These are phyloP conservation scores for Aphaenogaster rudis DNA, from an alignment of 1,140 invertebrate genomes.

Conservation along the genomic window DNA sequence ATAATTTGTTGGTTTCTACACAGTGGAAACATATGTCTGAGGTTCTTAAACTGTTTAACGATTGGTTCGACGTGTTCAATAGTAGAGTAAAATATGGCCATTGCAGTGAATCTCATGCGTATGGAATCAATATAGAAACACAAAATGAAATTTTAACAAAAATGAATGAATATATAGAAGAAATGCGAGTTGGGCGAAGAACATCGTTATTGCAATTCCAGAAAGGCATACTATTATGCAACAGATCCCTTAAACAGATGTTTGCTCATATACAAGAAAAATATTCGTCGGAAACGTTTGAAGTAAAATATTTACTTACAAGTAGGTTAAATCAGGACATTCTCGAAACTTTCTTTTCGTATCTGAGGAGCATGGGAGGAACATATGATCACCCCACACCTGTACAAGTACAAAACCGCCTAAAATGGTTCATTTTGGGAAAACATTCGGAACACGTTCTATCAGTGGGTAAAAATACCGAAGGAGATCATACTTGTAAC, in stretches of 20 bases:
- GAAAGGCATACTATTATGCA: background rate
- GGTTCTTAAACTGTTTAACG: too few relatives aligned
- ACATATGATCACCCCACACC: constrained; percentile 2
- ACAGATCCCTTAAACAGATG: background rate
- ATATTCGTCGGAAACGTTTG: background rate
- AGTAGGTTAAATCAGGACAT: constrained; percentile 6
- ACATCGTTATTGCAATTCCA: background rate
- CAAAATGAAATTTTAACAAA: background rate
- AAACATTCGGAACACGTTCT: background rate
- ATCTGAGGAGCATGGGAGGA: background rate
- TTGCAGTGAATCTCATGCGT: background rate
- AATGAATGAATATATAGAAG: background rate
- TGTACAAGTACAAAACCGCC: background rate
- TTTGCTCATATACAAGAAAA: constrained; percentile 5
- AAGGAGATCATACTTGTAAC: background rate
- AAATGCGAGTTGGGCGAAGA: background rate
- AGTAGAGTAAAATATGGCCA: too few relatives aligned
- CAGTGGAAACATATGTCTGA: too few relatives aligned
- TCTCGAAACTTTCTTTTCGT: background rate
- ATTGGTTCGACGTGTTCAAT: too few relatives aligned
- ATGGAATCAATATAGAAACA: background rate
- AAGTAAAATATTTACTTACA: background rate
- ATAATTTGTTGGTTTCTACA: too few relatives aligned
- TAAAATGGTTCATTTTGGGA: constrained; percentile 2
- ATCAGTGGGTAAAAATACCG: background rate